Conservation (phyloP, 2,113 vertebrate species). For the Fukomys damarensis region DNA sequence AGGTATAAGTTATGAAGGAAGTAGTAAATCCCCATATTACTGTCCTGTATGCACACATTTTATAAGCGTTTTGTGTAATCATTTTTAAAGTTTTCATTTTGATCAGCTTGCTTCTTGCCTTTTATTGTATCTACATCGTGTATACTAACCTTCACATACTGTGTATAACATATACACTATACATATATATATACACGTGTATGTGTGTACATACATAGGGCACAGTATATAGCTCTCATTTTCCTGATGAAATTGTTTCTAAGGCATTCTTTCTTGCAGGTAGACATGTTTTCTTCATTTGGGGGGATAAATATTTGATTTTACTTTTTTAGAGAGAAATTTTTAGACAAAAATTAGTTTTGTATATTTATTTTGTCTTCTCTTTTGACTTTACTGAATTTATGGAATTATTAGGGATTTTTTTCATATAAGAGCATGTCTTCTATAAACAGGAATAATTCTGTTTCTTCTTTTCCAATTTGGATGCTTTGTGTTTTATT, state of each 20-base stretch:
- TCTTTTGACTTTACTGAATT: background rate
- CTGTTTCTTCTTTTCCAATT: background rate
- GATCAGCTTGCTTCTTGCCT: conserved; percentile 4
- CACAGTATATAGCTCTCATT: too few relatives aligned
- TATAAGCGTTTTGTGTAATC: background rate
- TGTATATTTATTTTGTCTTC: background rate
- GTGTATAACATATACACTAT: too few relatives aligned
- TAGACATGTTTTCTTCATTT: too few relatives aligned
- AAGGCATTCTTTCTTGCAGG: too few relatives aligned
- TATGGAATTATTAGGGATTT: background rate
- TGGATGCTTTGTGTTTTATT: background rate
- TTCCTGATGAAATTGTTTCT: too few relatives aligned
- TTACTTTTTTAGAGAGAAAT: background rate
- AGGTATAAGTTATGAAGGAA: background rate
- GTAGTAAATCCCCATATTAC: background rate
- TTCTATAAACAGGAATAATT: background rate
- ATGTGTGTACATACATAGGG: background rate
- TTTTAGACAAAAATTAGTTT: background rate
- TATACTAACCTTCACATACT: background rate
- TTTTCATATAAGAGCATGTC: background rate
- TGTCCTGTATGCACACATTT: background rate
- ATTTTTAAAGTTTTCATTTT: conserved; percentile 7
- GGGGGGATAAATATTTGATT: too few relatives aligned
- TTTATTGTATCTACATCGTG: background rate
- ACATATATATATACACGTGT: too few relatives aligned